Evolutionary conservation across 2,888 invertebrate species (phyloP).

Genomic region (Adineta ricciae): DNA sequence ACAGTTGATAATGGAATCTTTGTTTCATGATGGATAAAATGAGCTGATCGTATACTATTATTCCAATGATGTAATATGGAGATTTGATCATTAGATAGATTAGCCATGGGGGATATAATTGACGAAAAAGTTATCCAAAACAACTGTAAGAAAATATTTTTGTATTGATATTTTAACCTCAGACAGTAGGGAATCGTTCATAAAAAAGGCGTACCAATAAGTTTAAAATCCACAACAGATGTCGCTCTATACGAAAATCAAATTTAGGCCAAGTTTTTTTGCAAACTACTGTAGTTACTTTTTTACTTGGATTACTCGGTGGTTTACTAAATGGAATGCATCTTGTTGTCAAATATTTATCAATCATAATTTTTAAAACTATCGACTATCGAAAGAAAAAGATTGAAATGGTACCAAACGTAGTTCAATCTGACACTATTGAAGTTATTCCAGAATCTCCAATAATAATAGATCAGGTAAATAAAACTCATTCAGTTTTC

Average conservation of each 20-base stretch:
- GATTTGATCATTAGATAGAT: not conserved
- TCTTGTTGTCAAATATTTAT: not conserved
- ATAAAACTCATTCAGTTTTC: no score
- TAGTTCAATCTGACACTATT: no score
- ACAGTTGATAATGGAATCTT: not conserved
- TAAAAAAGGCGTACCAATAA: not conserved
- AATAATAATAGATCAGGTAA: no score
- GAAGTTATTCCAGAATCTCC: no score
- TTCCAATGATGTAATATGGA: not conserved
- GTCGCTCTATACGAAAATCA: not conserved
- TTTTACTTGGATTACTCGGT: not conserved
- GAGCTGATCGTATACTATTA: not conserved
- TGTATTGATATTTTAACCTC: not conserved
- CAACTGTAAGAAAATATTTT: not conserved
- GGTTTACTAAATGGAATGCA: not conserved
- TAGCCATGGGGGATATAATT: not conserved
- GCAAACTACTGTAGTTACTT: not conserved
- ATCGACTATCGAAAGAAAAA: no score
- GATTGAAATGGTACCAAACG: no score
- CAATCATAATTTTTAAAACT: no score
- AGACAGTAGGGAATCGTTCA: not conserved
- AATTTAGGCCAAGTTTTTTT: slow-evolving; percentile 1
- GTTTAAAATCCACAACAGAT: not conserved
- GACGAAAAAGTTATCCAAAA: not conserved
- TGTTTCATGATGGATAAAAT: not conserved